These are phyloP conservation scores for Hylaea fasciaria DNA, from an alignment of 2,888 invertebrate genomes.

Conservation along the genomic window DNA sequence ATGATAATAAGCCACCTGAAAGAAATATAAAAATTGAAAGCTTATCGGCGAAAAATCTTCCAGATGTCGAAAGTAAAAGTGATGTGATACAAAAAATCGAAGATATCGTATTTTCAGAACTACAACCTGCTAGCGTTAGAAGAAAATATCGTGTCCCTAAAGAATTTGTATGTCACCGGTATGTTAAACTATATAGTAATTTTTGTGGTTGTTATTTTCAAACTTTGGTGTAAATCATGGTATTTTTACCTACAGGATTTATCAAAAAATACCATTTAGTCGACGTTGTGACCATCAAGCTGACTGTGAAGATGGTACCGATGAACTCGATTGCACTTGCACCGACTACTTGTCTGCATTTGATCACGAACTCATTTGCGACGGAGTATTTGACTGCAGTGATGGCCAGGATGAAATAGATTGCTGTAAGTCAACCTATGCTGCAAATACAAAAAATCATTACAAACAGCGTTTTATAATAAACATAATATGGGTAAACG, in stretches of 20 bases:
- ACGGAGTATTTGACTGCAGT: slow-evolving; percentile 89
- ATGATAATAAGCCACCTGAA: slow-evolving; percentile 25
- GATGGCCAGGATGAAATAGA: slow-evolving; percentile 90
- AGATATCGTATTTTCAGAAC: slow-evolving; percentile 55
- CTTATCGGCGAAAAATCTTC: slow-evolving; percentile 43
- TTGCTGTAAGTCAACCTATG: slow-evolving; percentile 85
- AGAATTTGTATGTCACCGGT: slow-evolving; percentile 78
- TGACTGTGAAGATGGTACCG: slow-evolving; percentile 93
- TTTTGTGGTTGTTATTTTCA: too few relatives aligned
- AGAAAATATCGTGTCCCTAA: slow-evolving; percentile 62
- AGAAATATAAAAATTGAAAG: slow-evolving; percentile 19
- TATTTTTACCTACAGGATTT: slow-evolving; percentile 79
- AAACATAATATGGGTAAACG: too few relatives aligned
- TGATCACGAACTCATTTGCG: slow-evolving; percentile 87
- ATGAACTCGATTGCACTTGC: slow-evolving; percentile 90
- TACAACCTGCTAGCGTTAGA: slow-evolving; percentile 68
- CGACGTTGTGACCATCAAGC: slow-evolving; percentile 88
- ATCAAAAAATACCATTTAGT: slow-evolving; percentile 85
- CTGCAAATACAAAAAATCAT: slow-evolving; percentile 1
- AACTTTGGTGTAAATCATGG: neutral
- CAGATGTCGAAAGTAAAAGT: slow-evolving; percentile 46
- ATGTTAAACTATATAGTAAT: slow-evolving; percentile 31
- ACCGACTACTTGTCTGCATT: slow-evolving; percentile 86
- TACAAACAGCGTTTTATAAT: too few relatives aligned
- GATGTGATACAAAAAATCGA: slow-evolving; percentile 54